Base-by-base conservation (phyloP, 2,113 vertebrate species). In the Macrotus californicus region DNA sequence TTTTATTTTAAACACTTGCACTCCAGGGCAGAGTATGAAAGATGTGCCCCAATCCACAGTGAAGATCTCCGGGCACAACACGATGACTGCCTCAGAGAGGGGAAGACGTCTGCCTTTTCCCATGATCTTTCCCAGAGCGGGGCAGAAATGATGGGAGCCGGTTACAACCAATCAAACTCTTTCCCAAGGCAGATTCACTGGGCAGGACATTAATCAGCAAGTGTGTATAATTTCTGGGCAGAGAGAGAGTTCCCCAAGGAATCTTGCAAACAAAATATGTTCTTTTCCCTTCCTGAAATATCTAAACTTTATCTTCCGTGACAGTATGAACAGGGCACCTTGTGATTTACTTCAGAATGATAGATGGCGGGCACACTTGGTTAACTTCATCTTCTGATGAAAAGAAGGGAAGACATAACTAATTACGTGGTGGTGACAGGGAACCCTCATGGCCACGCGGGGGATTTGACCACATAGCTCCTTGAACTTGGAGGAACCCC, bases 321-420 rank as follows among this genome's bases (percentile, higher is more conserved):
- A 83, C 69, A 61, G n/a, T 61, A 52, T 15, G 41, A 48, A 41
- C 67, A 94, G 36, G 46, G 67, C 3, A 4, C 48, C 86, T 89
- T 91, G 75, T 83, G 88, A 67, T 89, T 89, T 89, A 48, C 36
- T 43, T 79, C 61, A 79, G n/a, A 89, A 89, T 69, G 80, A 87
- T 5, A 61, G 73, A 52, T 36, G 41, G 83, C 13, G 70, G 56
- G 18, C 69, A 72, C 18, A 36, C 22, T 90, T 87, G 76, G 70
- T 56, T 94, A 83, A 69, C 69, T 90, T 87, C 36, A 34, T 87
- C 54, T 75, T 77, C 69, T 43, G 19, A 81, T 89, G 41, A 46
- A 88, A 59, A 79, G 69, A 92, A 66, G 34, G 76, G 72, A 92
- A 93, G 70, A 89, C 31, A 59, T 18, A 93, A 87, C 83, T 24